These are phyloP conservation scores for Drosophila eohydei DNA, from an alignment of 2,888 invertebrate species.

Conservation along the genomic window DNA sequence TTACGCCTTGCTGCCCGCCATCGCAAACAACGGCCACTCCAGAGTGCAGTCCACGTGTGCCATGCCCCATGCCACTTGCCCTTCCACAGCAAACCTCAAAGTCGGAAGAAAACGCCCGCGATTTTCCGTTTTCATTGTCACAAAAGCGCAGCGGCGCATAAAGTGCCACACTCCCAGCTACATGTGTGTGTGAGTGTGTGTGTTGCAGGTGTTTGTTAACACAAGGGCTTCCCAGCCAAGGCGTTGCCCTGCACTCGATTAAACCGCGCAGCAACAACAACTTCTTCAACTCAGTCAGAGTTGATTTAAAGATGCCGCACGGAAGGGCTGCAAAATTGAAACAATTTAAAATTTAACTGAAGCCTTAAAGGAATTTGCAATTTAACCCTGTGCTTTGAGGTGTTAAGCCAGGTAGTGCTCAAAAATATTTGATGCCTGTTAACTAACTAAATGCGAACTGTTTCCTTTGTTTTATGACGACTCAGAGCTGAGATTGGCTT, in stretches of 20 bases:
- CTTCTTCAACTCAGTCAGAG: slow-evolving; percentile 4
- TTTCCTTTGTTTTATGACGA: too few relatives aligned
- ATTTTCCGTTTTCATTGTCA: slow-evolving; percentile 67
- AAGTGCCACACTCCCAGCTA: slow-evolving; percentile 72
- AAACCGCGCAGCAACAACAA: slow-evolving; percentile 50
- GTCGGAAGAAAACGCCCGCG: slow-evolving; percentile 41
- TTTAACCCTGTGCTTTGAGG: too few relatives aligned
- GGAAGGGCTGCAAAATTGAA: slow-evolving; percentile 33
- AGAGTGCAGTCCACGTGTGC: slow-evolving; percentile 43
- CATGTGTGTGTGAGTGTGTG: slow-evolving; percentile 36
- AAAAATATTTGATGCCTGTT: too few relatives aligned
- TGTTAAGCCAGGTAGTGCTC: too few relatives aligned
- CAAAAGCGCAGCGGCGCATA: slow-evolving; percentile 69
- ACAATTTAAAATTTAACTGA: slow-evolving; percentile 59
- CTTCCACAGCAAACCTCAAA: slow-evolving; percentile 16
- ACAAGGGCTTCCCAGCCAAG: slow-evolving; percentile 52
- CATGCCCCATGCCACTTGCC: neutral
- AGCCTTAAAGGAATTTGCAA: slow-evolving; percentile 11
- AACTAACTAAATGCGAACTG: too few relatives aligned
- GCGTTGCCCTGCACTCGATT: slow-evolving; percentile 47
- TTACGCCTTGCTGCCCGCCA: slow-evolving; percentile 44
- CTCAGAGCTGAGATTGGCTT: too few relatives aligned
- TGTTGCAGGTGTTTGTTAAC: slow-evolving; percentile 40
- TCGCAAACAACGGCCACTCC: slow-evolving; percentile 52
- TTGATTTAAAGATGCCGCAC: slow-evolving; percentile 7